Base-by-base conservation (phyloP, 2,113 vertebrate species). In the Arizona elegans region DNA sequence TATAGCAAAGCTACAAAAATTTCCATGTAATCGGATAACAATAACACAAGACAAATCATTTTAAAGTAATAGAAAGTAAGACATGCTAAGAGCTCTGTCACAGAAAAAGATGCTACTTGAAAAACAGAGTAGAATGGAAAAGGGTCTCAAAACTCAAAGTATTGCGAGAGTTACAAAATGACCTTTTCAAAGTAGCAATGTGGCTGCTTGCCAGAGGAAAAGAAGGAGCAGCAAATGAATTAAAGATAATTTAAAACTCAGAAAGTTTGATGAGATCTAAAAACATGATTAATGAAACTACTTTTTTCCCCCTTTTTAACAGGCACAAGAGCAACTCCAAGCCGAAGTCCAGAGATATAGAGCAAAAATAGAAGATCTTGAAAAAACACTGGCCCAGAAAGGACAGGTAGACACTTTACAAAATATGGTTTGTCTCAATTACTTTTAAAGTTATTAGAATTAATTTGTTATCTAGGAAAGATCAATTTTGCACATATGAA, bases 361-460 rank as follows among this genome's bases (percentile, higher is more conserved):
- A 97, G 99, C 99, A 96, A 99, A 99, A 98, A 99, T 99, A 93
- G 99, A 99, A 97, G 99, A 99, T 93, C 97, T 99, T 96, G 98
- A 99, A 95, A 99, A 98, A 92, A 99, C 98, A 47, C 92, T 99
- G 94, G 98, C 98, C 85, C 96, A 98, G 93, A 99, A 98, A 96
- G 99, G 99, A 95, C 99, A 99, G 98, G 99, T 99, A 97, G 93
- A 97, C 88, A 53, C 62, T 88, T 90, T 24, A n/a, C 6, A 43
- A 24, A 54, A 55, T 5, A 7, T 88, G 43, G 52, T 10, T 53
- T 53, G 52, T 53, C 62, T 53, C 65, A 26, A 88, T 54, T 43
- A 10, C 75, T 58, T 47, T 47, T 38, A 29, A 58, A 92, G 33
- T 47, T 5, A 38, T 59, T 65, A 88, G 43, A 21, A 53, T 23